A percentile compares a stretch with the other conserved stretches of the same genome.
These are phyloP conservation scores for Solenopsis invicta DNA, from an alignment of 1,140 invertebrate genomes.

Conservation along the genomic window DNA sequence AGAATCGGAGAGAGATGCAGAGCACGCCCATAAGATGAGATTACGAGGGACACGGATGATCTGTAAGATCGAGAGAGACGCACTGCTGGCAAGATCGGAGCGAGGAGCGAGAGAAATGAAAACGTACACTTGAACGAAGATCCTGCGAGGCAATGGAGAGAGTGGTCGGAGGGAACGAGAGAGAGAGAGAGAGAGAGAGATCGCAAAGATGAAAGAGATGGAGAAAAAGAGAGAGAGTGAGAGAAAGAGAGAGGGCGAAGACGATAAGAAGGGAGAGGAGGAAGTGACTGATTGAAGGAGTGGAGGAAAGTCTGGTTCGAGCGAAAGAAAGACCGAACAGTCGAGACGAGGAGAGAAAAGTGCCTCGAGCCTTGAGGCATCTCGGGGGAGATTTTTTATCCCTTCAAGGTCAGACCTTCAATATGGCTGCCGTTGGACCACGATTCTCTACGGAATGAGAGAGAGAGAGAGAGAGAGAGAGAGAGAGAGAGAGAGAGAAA, in stretches of 20 bases:
- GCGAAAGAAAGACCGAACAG: constrained; percentile 54
- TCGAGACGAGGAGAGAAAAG: constrained; percentile 65
- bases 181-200: not conserved
- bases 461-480: constrained; percentile 36
- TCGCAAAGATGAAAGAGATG: not conserved
- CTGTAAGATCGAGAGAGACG: constrained; percentile 32
- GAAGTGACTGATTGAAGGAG: constrained; percentile 77
- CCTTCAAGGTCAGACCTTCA: constrained; percentile 85
- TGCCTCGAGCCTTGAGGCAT: constrained; percentile 77
- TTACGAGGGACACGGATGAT: constrained; percentile 65
- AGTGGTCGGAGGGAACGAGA: not conserved
- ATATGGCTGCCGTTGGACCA: constrained; percentile 83
- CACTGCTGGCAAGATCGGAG: constrained; percentile 25
- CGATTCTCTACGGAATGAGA: constrained; percentile 75
- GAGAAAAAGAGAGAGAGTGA: constrained; percentile 26
- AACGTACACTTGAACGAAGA: constrained; percentile 52
- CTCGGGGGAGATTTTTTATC: constrained; percentile 83
- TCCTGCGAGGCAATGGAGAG: constrained; percentile 39
- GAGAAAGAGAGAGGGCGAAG: constrained; percentile 12
- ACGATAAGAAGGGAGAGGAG: constrained; percentile 68
- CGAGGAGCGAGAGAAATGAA: constrained; percentile 31
- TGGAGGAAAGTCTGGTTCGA: constrained; percentile 68
- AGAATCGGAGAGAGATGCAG: constrained; percentile 53
- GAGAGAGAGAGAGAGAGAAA: constrained; percentile 61
- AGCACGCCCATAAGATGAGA: constrained; percentile 68